These are phyloP conservation scores for Diorhabda elongata DNA, from an alignment of 1,140 invertebrate genomes.

Conservation along the genomic window DNA sequence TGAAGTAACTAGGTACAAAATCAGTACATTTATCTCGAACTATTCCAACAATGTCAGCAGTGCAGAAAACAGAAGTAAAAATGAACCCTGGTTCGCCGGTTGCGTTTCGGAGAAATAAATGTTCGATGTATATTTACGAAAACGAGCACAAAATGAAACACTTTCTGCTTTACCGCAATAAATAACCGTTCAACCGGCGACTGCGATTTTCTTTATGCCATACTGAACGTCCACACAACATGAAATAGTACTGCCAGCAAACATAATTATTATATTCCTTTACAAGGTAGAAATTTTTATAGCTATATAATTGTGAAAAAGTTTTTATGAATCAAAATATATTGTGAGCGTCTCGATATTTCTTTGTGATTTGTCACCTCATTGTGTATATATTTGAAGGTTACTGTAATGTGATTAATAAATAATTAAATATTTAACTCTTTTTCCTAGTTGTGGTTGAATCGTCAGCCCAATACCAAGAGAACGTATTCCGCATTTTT, in stretches of 20 bases:
- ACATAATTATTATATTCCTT: slow-evolving; percentile 13
- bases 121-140: neutral
- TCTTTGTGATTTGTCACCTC: too few species aligned
- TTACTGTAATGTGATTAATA: too few species aligned
- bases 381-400: too few species aligned
- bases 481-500: too few species aligned
- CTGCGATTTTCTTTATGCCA: neutral
- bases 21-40: neutral
- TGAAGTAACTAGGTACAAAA: neutral
- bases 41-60: neutral
- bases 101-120: slow-evolving; percentile 4
- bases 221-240: neutral
- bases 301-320: too few species aligned
- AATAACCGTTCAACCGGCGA: slow-evolving; percentile 3
- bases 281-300: too few species aligned
- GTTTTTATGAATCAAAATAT: too few species aligned
- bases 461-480: too few species aligned
- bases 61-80: neutral
- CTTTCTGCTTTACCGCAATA: neutral
- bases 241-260: neutral
- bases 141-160: slow-evolving; percentile 5
- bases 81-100: neutral
- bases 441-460: too few species aligned
- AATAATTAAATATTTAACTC: too few species aligned
- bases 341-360: too few species aligned